Percentiles rank a stretch among this genome's conserved stretches.
Conservation (phyloP, 2,797 vertebrate genomes). For the Micrastur ruficollis region DNA sequence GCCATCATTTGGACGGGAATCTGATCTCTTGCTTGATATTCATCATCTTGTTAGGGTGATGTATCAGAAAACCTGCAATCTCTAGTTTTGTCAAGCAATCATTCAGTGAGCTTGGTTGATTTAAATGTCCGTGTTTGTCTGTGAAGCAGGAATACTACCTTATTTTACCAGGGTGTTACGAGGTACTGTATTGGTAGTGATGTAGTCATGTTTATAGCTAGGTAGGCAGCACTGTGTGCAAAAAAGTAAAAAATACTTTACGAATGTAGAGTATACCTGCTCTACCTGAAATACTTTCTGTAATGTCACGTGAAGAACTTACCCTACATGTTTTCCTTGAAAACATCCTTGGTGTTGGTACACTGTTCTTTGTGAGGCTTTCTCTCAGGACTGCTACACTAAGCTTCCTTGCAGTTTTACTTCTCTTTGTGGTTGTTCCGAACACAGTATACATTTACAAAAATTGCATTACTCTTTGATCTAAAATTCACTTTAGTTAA, state of each 20-base stretch:
- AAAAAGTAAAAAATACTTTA: background rate
- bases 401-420: background rate
- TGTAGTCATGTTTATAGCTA: background rate
- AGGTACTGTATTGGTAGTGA: background rate
- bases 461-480: background rate
- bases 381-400: background rate
- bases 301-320: background rate
- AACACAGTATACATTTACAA: background rate
- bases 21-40: background rate
- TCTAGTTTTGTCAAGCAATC: background rate
- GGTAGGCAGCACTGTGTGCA: background rate
- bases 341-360: background rate
- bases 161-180: background rate
- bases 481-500: background rate
- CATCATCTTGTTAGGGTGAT: background rate
- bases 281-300: background rate
- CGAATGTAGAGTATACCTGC: background rate
- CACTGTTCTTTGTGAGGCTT: background rate
- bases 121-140: background rate
- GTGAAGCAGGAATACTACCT: background rate
- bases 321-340: background rate
- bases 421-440: background rate
- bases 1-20: background rate
- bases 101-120: background rate
- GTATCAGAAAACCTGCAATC: background rate